Evolutionary conservation across 1,140 invertebrate species (phyloP).

Genomic region (Zaprionus inermis): DNA sequence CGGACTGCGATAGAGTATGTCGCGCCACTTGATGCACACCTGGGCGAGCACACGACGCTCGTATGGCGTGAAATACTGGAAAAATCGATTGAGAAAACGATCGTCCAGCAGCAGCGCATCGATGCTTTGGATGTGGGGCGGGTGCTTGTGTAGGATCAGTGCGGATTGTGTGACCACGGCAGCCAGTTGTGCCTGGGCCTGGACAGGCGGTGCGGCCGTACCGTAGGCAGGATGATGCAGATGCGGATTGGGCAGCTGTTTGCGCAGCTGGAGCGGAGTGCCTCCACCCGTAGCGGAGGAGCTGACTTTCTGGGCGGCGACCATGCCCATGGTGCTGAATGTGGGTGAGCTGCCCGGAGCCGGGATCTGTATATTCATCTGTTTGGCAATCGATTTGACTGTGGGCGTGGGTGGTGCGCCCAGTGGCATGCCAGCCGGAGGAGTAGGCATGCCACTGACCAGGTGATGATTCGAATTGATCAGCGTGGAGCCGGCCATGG

Average conservation of each 20-base stretch:
- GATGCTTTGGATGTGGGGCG: conserved; percentile 87
- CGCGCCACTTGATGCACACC: conserved; percentile 93
- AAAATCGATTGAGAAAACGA: conserved; percentile 92
- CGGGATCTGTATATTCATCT: conserved; percentile 81
- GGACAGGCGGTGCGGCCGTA: conserved; percentile 46
- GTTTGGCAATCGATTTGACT: conserved; percentile 81
- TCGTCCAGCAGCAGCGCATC: conserved; percentile 93
- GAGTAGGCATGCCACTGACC: conserved; percentile 46
- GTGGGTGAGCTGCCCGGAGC: conserved; percentile 62
- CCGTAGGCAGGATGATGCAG: conserved; percentile 65
- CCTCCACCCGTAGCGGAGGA: conserved; percentile 17
- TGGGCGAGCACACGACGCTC: conserved; percentile 92
- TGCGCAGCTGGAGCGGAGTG: conserved; percentile 75
- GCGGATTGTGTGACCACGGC: conserved; percentile 64
- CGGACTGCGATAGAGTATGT: conserved; percentile 92
- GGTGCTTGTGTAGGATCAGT: conserved; percentile 75
- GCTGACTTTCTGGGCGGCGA: conserved; percentile 68
- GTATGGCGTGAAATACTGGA: conserved; percentile 92
- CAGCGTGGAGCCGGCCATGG: conserved; percentile 72
- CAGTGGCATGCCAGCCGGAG: conserved; percentile 63
- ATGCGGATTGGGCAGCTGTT: conserved; percentile 82
- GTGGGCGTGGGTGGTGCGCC: conserved; percentile 78
- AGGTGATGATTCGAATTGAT: conserved; percentile 78
- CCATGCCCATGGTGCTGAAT: conserved; percentile 80
- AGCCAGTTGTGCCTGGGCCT: conserved; percentile 39